Conservation (phyloP, 2,797 vertebrate species). For the Australoheros facetus region DNA sequence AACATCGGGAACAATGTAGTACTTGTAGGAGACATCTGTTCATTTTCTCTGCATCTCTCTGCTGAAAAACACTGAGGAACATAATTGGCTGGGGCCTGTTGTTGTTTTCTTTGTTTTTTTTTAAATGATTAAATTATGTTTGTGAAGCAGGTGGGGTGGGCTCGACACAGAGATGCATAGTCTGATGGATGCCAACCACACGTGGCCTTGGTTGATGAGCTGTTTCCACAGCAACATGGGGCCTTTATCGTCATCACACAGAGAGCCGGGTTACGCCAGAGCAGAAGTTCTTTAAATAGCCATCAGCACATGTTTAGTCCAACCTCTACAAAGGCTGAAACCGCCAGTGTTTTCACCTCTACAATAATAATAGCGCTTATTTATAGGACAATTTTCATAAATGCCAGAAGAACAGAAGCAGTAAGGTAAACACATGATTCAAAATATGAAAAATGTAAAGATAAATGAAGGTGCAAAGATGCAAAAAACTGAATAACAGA, state of each 20-base stretch:
- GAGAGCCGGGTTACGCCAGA: constrained; percentile 31
- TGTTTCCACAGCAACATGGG: constrained; percentile 65
- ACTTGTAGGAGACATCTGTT: constrained; percentile 43
- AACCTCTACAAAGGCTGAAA: background rate
- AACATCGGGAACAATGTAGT: constrained; percentile 33
- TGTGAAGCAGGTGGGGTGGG: constrained; percentile 22
- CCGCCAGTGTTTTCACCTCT: background rate
- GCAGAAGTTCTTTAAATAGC: constrained; percentile 59
- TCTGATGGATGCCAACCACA: constrained; percentile 44
- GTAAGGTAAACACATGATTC: background rate
- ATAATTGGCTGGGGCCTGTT: background rate
- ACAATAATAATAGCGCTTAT: background rate
- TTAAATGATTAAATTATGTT: constrained; percentile 26
- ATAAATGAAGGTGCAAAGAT: background rate
- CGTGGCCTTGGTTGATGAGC: constrained; percentile 64
- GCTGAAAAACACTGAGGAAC: background rate
- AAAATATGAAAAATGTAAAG: background rate
- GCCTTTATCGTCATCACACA: constrained; percentile 45
- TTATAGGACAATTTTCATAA: background rate
- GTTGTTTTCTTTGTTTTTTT: background rate
- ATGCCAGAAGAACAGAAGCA: background rate
- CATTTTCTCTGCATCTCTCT: constrained; percentile 10
- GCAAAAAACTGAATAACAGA: background rate
- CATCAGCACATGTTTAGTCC: constrained; percentile 14
- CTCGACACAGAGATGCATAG: background rate